Evolutionary conservation across 2,797 vertebrate species (phyloP).

Genomic region (Heteromormyrus szaboi): DNA sequence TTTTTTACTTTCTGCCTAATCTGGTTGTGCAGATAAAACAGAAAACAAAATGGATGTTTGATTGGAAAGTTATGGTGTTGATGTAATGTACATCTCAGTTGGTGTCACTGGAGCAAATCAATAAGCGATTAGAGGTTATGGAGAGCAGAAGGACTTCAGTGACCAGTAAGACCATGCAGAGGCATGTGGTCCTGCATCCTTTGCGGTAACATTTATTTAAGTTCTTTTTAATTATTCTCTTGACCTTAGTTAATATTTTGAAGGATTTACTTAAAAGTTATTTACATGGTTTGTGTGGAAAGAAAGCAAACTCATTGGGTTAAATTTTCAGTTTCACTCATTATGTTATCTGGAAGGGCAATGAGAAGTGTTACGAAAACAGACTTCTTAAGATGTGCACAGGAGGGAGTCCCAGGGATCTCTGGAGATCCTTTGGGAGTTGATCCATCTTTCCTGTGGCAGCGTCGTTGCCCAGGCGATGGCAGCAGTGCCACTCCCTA

Average conservation of each 20-base stretch:
- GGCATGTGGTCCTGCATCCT: neutral
- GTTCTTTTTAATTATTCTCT: neutral
- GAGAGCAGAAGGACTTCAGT: neutral
- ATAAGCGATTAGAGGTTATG: neutral
- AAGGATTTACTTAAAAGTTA: neutral
- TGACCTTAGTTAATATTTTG: neutral
- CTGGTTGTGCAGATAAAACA: neutral
- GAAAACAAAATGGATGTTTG: neutral
- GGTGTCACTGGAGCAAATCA: neutral
- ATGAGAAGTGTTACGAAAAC: constrained; percentile 19
- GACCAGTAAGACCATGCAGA: neutral
- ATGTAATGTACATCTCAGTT: neutral
- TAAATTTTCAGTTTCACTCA: neutral
- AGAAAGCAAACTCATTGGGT: neutral
- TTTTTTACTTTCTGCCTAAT: neutral
- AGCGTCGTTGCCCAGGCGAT: constrained; percentile 38
- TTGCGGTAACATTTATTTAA: neutral
- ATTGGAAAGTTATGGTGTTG: neutral
- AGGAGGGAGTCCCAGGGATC: constrained; percentile 25
- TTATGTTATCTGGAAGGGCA: neutral
- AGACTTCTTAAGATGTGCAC: constrained; percentile 19
- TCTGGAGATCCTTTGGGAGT: constrained; percentile 53
- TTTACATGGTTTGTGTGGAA: neutral
- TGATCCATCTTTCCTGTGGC: constrained; percentile 52
- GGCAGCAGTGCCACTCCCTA: constrained; percentile 31